These are phyloP conservation scores for Geococcyx californianus DNA, from an alignment of 2,113 vertebrate genomes.

Conservation along the genomic window DNA sequence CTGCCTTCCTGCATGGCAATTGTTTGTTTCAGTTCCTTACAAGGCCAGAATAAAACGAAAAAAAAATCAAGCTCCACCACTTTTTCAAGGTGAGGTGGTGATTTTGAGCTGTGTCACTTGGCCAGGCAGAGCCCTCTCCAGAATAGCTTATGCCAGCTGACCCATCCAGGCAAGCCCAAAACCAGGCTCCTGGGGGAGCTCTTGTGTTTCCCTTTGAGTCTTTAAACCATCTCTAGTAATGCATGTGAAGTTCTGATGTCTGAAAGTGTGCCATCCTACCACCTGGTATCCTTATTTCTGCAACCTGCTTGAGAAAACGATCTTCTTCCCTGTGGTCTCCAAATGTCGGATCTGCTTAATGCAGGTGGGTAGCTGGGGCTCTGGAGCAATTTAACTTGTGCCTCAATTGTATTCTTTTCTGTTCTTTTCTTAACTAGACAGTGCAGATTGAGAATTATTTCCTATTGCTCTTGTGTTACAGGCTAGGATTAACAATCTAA, in stretches of 20 bases:
- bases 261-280: not conserved
- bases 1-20: not conserved
- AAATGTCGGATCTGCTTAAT: not conserved
- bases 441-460: not conserved
- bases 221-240: not conserved
- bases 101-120: not conserved
- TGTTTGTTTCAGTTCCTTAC: accelerated
- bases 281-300: not conserved
- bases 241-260: not conserved
- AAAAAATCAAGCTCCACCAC: not conserved
- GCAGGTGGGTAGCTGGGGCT: not conserved
- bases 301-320: not conserved
- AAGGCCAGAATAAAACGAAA: not conserved
- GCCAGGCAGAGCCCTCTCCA: not conserved
- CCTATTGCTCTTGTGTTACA: not conserved
- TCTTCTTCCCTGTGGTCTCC: not conserved
- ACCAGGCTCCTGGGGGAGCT: conserved; percentile 33
- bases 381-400: accelerated
- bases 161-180: not conserved
- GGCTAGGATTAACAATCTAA: not conserved
- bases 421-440: not conserved
- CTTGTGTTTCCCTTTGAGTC: not conserved
- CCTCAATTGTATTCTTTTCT: not conserved
- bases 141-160: not conserved
- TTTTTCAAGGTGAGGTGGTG: not conserved